Evolutionary conservation across 1,140 invertebrate species (phyloP).

Genomic region (Formica selysi): DNA sequence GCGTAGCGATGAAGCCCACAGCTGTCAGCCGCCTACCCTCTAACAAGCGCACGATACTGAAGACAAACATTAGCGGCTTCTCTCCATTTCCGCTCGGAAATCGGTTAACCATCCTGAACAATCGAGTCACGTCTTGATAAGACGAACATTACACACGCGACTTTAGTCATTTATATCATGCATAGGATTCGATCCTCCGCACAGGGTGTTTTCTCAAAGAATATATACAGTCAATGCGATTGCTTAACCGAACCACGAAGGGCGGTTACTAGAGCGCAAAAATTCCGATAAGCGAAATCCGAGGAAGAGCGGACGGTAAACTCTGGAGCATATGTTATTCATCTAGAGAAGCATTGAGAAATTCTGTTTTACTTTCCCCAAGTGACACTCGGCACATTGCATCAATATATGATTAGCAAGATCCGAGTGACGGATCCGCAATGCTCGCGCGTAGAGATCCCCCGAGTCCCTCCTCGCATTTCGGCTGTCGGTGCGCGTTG

Average conservation of each 20-base stretch:
- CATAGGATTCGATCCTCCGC: not conserved
- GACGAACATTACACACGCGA: not conserved
- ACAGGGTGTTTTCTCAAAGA: slow-evolving; percentile 25
- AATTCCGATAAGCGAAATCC: slow-evolving; percentile 46
- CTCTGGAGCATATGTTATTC: too few species aligned
- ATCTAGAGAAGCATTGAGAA: not conserved
- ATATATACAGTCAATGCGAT: slow-evolving; percentile 13
- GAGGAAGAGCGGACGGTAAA: not conserved
- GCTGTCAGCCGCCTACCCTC: not conserved
- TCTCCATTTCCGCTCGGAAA: not conserved
- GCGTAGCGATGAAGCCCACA: not conserved
- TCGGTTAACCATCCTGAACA: not conserved
- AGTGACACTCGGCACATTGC: not conserved
- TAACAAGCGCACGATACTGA: not conserved
- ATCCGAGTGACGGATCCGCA: slow-evolving; percentile 6
- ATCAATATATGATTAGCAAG: slow-evolving; percentile 12
- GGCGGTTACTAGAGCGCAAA: slow-evolving; percentile 48
- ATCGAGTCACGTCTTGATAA: slow-evolving; percentile 2
- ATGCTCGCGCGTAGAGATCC: not conserved
- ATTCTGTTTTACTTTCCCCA: not conserved
- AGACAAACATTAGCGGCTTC: not conserved
- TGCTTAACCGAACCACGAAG: not conserved
- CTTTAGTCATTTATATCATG: slow-evolving; percentile 7
- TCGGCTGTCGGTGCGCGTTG: not conserved
- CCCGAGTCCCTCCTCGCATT: not conserved